Evolutionary conservation across 2,797 vertebrate species (phyloP).

Genomic region (Myotis vivesi): DNA sequence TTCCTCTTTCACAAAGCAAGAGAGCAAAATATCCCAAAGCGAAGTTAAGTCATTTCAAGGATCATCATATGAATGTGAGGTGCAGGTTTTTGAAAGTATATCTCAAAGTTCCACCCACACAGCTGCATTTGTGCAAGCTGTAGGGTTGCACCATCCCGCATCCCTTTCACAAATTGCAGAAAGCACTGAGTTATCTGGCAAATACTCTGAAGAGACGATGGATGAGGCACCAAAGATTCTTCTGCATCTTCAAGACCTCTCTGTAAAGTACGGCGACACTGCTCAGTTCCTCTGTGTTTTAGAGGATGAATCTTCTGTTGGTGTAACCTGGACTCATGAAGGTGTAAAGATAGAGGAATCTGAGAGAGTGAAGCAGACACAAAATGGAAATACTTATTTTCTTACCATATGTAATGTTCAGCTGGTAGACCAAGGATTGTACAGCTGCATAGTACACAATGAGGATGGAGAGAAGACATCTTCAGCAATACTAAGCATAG

Average conservation of each 20-base stretch:
- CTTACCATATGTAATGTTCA: constrained; percentile 88
- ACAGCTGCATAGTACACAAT: constrained; percentile 89
- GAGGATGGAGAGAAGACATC: constrained; percentile 87
- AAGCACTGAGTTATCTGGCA: constrained; percentile 64
- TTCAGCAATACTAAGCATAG: constrained; percentile 90
- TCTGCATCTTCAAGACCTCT: constrained; percentile 88
- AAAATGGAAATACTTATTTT: constrained; percentile 85
- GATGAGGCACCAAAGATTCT: constrained; percentile 83
- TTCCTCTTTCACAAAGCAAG: constrained; percentile 81
- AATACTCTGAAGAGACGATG: background rate
- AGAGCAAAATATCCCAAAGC: constrained; percentile 79
- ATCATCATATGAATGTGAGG: constrained; percentile 68
- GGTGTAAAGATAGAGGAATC: constrained; percentile 84
- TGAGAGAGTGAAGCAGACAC: constrained; percentile 86
- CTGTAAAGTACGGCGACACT: constrained; percentile 85
- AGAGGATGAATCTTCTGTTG: constrained; percentile 85
- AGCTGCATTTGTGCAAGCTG: constrained; percentile 66
- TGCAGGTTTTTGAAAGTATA: constrained; percentile 85
- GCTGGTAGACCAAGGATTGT: constrained; percentile 89
- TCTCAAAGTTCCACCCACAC: constrained; percentile 81
- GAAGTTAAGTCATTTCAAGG: constrained; percentile 80
- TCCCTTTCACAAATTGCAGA: constrained; percentile 74
- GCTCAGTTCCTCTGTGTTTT: constrained; percentile 91
- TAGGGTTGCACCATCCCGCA: constrained; percentile 48
- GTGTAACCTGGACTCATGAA: constrained; percentile 88